Conservation (phyloP, 2,797 vertebrate species). For the Luscinia megarhynchos region DNA sequence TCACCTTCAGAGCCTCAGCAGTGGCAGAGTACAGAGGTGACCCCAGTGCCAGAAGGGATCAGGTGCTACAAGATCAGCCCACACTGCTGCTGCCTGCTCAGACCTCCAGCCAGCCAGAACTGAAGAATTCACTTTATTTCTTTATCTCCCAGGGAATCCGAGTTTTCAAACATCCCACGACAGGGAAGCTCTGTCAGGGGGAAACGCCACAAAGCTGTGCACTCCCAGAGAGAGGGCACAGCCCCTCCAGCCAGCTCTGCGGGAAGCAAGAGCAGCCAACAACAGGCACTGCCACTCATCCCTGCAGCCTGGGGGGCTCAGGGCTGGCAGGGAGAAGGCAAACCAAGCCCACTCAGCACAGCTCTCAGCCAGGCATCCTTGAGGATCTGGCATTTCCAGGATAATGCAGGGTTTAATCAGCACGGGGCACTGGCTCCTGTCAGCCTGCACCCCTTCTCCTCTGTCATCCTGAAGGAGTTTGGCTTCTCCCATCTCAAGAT, state of each 20-base stretch:
- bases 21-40: accelerated
- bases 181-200: background rate
- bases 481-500: background rate
- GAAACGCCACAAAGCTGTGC: background rate
- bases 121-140: background rate
- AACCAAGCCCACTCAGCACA: background rate
- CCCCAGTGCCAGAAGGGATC: background rate
- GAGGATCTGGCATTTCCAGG: background rate
- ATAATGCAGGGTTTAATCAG: background rate
- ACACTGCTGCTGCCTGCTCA: background rate
- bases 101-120: background rate
- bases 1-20: background rate
- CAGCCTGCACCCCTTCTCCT: background rate
- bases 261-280: accelerated
- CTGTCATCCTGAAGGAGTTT: background rate
- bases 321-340: slow-evolving; percentile 14
- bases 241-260: background rate
- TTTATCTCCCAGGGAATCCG: background rate
- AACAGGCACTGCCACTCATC: background rate
- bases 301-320: background rate
- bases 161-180: background rate
- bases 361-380: background rate
- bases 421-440: accelerated
- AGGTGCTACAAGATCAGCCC: background rate
- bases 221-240: background rate